Evolutionary conservation across 2,888 invertebrate species (phyloP).

Genomic region (Suillia variegata): DNA sequence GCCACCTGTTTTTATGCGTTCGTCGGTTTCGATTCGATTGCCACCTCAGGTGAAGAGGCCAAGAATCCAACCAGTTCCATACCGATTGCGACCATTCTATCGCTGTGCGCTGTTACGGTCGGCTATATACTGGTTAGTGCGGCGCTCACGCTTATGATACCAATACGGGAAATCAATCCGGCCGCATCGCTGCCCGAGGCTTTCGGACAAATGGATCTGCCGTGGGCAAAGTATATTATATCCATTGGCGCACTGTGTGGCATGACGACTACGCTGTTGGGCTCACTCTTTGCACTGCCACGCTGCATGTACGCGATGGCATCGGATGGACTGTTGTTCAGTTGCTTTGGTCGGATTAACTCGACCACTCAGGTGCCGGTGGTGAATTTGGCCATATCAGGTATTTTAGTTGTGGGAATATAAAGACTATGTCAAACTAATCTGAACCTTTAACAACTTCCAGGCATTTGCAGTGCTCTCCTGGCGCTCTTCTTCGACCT

Average conservation of each 20-base stretch:
- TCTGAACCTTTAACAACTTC: too few relatives aligned
- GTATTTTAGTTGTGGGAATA: too few relatives aligned
- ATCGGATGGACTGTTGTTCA: conserved; percentile 82
- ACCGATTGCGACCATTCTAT: conserved; percentile 80
- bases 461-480: conserved; percentile 72
- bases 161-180: conserved; percentile 74
- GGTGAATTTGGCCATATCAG: conserved; percentile 77
- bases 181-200: conserved; percentile 82
- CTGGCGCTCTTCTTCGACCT: conserved; percentile 87
- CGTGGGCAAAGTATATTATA: conserved; percentile 85
- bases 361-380: conserved; percentile 82
- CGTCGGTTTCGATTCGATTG: conserved; percentile 90
- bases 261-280: conserved; percentile 88
- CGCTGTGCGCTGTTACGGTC: conserved; percentile 79
- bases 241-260: conserved; percentile 87
- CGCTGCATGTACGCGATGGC: conserved; percentile 92
- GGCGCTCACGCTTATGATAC: conserved; percentile 82
- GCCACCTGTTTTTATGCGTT: conserved; percentile 93
- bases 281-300: conserved; percentile 84
- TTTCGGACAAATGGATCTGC: conserved; percentile 74
- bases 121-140: conserved; percentile 82
- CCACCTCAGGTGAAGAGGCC: conserved; percentile 86
- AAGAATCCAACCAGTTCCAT: conserved; percentile 80
- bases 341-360: conserved; percentile 77
- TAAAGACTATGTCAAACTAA: too few relatives aligned